Evolutionary conservation across 2,113 vertebrate species (phyloP).

Genomic region (Anoura caudifer): DNA sequence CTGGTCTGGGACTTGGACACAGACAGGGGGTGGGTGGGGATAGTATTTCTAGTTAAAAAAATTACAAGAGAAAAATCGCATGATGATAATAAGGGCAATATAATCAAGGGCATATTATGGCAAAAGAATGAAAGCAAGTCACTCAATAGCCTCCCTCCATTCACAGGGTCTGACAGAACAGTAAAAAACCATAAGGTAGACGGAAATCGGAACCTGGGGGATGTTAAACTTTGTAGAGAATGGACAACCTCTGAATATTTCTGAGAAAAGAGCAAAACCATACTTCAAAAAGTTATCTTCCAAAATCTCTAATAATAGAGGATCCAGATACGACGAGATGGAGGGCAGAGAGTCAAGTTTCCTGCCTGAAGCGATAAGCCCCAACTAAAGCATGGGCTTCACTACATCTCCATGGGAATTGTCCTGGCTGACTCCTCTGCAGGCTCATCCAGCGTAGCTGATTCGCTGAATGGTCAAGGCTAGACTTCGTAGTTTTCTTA

Average conservation of each 20-base stretch:
- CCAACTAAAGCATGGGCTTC: neutral
- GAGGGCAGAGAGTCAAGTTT: neutral
- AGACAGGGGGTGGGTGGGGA: accelerated
- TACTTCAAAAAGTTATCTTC: neutral
- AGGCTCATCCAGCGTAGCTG: neutral
- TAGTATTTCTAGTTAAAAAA: neutral
- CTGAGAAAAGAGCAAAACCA: neutral
- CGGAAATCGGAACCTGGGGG: neutral
- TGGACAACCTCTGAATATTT: neutral
- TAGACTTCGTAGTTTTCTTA: neutral
- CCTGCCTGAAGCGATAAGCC: neutral
- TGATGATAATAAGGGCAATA: too few species aligned
- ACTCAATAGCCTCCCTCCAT: neutral
- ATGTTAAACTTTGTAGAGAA: neutral
- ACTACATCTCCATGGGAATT: neutral
- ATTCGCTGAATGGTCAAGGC: neutral
- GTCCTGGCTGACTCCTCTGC: neutral
- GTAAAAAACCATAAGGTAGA: neutral
- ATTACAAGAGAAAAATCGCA: neutral
- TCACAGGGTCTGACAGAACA: neutral
- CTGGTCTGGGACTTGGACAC: neutral
- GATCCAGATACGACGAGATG: neutral
- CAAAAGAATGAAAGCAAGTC: neutral
- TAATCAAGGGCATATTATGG: neutral
- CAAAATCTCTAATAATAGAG: neutral